A percentile compares a stretch with the other conserved stretches of the same genome.
Evolutionary conservation across 2,113 vertebrate species (phyloP).

Genomic region (Heloderma charlesbogerti): DNA sequence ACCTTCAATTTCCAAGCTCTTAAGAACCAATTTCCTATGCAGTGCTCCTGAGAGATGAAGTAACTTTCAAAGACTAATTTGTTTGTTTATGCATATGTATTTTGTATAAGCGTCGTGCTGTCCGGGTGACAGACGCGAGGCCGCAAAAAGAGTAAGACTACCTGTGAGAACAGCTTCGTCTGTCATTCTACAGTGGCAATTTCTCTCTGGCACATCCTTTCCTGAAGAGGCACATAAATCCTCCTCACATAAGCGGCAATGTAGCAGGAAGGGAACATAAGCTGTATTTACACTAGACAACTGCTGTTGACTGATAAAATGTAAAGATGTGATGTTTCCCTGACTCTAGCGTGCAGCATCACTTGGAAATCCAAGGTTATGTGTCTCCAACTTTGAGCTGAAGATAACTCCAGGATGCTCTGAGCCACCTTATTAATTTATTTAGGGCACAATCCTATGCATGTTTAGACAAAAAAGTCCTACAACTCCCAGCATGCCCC

Average conservation of each 20-base stretch:
- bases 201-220: conserved; percentile 27
- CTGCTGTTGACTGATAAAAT: conserved; percentile 26
- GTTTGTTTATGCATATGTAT: background rate
- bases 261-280: accelerated
- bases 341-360: background rate
- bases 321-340: background rate
- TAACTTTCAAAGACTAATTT: conserved; percentile 74
- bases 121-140: background rate
- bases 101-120: background rate
- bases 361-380: conserved; percentile 41
- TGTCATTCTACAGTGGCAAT: conserved; percentile 3
- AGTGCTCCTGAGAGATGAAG: conserved; percentile 74
- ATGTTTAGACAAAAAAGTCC: background rate
- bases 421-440: background rate
- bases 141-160: accelerated
- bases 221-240: background rate
- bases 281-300: conserved; percentile 39
- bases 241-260: background rate
- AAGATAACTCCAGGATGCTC: background rate
- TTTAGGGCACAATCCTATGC: background rate
- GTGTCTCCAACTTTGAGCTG: conserved; percentile 23
- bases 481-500: too few relatives aligned
- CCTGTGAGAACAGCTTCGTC: background rate
- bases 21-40: conserved; percentile 78
- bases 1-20: conserved; percentile 79